A percentile compares a stretch with the other conserved stretches of the same genome.
phyloP scores from a whole-genome alignment of 2,797 vertebrate genomes.

The Coranthus polyacanthus region DNA sequence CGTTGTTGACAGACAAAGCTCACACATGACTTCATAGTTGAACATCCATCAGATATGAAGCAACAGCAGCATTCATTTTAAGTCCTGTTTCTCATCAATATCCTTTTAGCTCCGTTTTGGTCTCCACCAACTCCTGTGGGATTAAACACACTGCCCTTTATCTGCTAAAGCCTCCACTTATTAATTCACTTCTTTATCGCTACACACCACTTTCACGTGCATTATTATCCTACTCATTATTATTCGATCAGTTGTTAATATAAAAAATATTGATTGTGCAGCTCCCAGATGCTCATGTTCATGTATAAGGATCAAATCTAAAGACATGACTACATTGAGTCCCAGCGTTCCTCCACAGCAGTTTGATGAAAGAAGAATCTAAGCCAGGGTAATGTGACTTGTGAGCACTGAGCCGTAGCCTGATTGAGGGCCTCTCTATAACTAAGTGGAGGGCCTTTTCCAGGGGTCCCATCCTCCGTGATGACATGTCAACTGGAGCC shows the following conservation, averaged over 20 bases:
- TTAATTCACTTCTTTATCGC: too few relatives aligned
- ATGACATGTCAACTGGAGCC: constrained; percentile 71
- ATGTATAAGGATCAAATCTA: neutral
- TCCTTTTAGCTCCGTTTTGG: too few relatives aligned
- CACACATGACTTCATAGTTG: too few relatives aligned
- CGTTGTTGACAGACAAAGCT: too few relatives aligned
- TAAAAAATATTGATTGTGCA: neutral
- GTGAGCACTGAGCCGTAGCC: constrained; percentile 37
- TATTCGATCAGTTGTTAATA: neutral
- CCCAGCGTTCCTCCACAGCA: constrained; percentile 2
- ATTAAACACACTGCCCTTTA: too few relatives aligned
- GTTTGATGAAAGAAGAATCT: constrained; percentile 10
- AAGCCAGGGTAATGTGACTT: constrained; percentile 12
- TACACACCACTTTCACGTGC: too few relatives aligned
- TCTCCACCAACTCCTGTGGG: too few relatives aligned
- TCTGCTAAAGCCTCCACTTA: too few relatives aligned
- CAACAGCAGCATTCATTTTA: too few relatives aligned
- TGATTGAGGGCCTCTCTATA: constrained; percentile 58
- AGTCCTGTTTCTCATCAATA: too few relatives aligned
- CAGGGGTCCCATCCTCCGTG: constrained; percentile 39
- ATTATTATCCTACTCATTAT: neutral
- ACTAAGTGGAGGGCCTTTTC: constrained; percentile 42
- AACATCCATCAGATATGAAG: too few relatives aligned
- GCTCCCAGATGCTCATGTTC: neutral
- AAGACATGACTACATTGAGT: constrained; percentile 16